These are phyloP conservation scores for Rotaria macrura DNA, from an alignment of 2,888 invertebrate species.

Conservation along the genomic window DNA sequence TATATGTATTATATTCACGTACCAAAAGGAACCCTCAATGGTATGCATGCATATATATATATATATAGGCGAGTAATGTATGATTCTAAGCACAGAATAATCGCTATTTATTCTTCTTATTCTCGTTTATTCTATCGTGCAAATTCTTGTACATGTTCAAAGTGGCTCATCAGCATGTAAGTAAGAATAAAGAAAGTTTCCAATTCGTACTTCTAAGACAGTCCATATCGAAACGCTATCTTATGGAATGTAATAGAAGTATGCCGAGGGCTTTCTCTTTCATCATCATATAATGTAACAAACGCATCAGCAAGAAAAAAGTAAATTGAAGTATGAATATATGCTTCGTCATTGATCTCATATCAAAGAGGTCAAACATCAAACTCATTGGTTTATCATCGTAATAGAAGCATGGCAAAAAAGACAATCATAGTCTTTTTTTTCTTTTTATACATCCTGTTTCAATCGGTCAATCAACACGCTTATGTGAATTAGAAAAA, in stretches of 20 bases:
- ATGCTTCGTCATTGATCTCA: neutral
- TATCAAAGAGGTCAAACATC: neutral
- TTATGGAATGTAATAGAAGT: constrained; percentile 15
- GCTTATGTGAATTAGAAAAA: neutral
- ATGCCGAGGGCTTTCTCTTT: constrained; percentile 1
- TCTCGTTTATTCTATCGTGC: neutral
- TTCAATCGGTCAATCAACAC: constrained; percentile 1
- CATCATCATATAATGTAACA: neutral
- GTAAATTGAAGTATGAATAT: neutral
- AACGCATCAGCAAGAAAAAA: neutral
- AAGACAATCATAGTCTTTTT: neutral
- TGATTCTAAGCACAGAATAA: neutral
- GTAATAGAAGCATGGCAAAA: neutral
- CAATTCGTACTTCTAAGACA: constrained; percentile 3
- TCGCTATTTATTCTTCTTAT: neutral
- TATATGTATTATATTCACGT: neutral
- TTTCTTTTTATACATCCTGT: no score
- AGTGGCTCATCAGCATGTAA: neutral
- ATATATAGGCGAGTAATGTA: neutral
- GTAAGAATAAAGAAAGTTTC: neutral
- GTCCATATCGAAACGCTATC: neutral
- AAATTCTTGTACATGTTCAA: neutral
- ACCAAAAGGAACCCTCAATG: neutral
- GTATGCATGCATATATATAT: no score
- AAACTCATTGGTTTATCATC: neutral